Conservation (phyloP, 2,888 invertebrate genomes). For the Mythimna albipuncta region DNA sequence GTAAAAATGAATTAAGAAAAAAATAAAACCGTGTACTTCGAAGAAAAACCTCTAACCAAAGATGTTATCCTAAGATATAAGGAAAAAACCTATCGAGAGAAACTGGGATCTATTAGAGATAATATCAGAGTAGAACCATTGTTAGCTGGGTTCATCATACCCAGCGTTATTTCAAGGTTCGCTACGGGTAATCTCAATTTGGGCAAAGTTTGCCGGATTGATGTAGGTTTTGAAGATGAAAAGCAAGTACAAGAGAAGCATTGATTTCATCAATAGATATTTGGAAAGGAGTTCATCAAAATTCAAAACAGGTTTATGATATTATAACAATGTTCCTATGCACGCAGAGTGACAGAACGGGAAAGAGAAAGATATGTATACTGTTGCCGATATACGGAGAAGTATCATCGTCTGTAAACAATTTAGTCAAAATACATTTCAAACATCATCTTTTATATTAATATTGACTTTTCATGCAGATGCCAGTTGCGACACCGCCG, state of each 20-base stretch:
- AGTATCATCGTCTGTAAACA: slow-evolving; percentile 85
- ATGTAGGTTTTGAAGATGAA: slow-evolving; percentile 79
- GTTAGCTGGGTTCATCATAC: slow-evolving; percentile 93
- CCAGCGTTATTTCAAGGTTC: slow-evolving; percentile 92
- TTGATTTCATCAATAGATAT: slow-evolving; percentile 90
- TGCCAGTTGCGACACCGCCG: slow-evolving; percentile 56
- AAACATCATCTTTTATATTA: slow-evolving; percentile 59
- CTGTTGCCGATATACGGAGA: slow-evolving; percentile 90
- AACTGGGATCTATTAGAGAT: too few relatives aligned
- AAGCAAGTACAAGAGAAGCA: slow-evolving; percentile 89
- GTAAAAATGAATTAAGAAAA: slow-evolving; percentile 79
- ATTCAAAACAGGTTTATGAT: slow-evolving; percentile 89
- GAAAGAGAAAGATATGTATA: slow-evolving; percentile 87
- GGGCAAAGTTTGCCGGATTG: slow-evolving; percentile 86
- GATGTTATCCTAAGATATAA: slow-evolving; percentile 67
- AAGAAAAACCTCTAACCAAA: slow-evolving; percentile 80
- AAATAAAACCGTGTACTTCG: slow-evolving; percentile 72
- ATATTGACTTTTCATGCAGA: slow-evolving; percentile 59
- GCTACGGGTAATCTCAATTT: slow-evolving; percentile 91
- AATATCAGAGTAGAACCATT: too few relatives aligned
- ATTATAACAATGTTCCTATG: slow-evolving; percentile 91
- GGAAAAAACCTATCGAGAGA: slow-evolving; percentile 79
- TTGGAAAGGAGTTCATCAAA: slow-evolving; percentile 85
- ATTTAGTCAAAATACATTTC: too few relatives aligned
- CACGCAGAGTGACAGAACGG: slow-evolving; percentile 91